Base-by-base conservation (phyloP, 2,888 invertebrate genomes). In the Tanypteryx hageni region DNA sequence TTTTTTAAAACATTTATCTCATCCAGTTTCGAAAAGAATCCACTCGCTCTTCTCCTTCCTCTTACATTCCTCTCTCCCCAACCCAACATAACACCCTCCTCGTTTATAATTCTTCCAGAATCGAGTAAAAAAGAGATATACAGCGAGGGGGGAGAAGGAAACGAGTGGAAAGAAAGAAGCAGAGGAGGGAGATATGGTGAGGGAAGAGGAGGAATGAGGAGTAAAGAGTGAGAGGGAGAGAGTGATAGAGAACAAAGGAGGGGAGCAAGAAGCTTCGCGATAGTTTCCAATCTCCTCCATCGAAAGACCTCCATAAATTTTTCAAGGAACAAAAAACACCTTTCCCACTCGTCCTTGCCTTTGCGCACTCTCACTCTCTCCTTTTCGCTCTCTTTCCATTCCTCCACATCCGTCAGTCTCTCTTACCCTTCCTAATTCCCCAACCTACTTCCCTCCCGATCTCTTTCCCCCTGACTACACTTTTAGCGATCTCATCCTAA, bases 201-300 rank as follows among this genome's bases (percentile, higher is more conserved):
- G 44, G 44, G n/a, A 10, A n/a, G 68, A n/a, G 68, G 13, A 7
- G 18, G 13, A 68, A n/a, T n/a, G 68, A 68, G 68, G 44, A n/a
- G n/a, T n/a, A 11, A 68, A 68, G 68, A 22, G n/a, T n/a, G 68
- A n/a, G 68, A 8, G 68, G 22, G 68, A 68, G 18, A 68, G 13
- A 68, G 68, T 68, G 68, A 68, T n/a, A 22, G 10, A 22, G 68
- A 68, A 68, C 68, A 68, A 68, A 68, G 68, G 68, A 68, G 68
- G 27, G 27, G 27, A 18, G 76, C 76, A 76, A 76, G 27, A 76
- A 76, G 76, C 76, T 76, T 76, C 76, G 76, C 76, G 27, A 76
- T 76, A 76, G 76, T 76, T 76, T 76, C 76, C 76, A 76, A 76
- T 76, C 76, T 76, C 27, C 76, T 76, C 76, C 76, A 27, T 76